These are phyloP conservation scores for Bruchidius siliquastri DNA, from an alignment of 2,888 invertebrate species.

Conservation along the genomic window DNA sequence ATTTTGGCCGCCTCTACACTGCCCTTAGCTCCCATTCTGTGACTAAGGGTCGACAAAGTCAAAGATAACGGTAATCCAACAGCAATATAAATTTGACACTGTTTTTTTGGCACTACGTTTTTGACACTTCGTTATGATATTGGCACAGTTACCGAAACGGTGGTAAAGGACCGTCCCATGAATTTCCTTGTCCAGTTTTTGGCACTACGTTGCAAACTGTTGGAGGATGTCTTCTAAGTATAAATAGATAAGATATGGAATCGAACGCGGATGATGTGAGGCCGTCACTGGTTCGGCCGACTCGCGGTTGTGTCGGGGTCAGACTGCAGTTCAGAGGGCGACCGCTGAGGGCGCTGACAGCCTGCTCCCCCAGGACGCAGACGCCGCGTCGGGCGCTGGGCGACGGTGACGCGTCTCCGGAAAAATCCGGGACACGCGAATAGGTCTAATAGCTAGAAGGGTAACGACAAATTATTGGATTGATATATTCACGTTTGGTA, in stretches of 20 bases:
- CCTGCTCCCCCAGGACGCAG: neutral
- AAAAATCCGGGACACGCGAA: neutral
- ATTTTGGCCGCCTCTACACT: constrained; percentile 78
- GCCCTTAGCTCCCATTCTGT: constrained; percentile 72
- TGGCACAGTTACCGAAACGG: constrained; percentile 7
- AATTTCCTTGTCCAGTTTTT: constrained; percentile 9
- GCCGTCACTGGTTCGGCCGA: constrained; percentile 25
- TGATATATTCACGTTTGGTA: too few species aligned
- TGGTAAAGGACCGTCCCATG: constrained; percentile 1
- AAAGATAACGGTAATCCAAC: neutral
- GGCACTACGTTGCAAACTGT: constrained; percentile 12
- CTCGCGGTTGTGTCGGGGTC: constrained; percentile 30
- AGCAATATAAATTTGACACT: neutral
- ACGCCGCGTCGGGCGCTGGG: neutral
- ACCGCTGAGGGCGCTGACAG: constrained; percentile 36
- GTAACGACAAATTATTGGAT: too few species aligned
- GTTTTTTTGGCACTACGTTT: constrained; percentile 6
- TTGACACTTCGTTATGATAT: constrained; percentile 9
- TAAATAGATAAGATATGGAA: constrained; percentile 16
- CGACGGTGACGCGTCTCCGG: neutral
- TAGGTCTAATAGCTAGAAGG: too few species aligned
- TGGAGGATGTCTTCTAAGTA: constrained; percentile 2
- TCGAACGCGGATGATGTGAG: constrained; percentile 15
- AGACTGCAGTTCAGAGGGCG: constrained; percentile 42
- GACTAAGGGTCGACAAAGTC: neutral